A percentile compares a stretch with the other conserved stretches of the same genome.
These are phyloP conservation scores for Bombus pascuorum DNA, from an alignment of 1,140 invertebrate species.

Conservation along the genomic window DNA sequence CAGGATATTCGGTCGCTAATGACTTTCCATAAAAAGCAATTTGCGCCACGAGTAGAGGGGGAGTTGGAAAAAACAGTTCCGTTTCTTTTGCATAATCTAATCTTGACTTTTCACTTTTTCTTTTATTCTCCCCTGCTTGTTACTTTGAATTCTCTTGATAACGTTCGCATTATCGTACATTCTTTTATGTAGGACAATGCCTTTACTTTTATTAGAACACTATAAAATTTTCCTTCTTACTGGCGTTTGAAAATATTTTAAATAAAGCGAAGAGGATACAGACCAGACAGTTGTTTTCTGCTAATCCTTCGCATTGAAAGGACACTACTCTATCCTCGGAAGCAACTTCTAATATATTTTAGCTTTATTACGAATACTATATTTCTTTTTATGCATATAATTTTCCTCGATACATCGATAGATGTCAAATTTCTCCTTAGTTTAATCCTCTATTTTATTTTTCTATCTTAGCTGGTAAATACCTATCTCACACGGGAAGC, in stretches of 20 bases:
- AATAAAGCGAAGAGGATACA: constrained; percentile 1
- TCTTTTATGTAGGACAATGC: too few species aligned
- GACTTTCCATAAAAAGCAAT: constrained; percentile 51
- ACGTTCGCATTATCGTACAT: neutral
- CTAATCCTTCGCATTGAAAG: neutral
- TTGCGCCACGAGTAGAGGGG: neutral
- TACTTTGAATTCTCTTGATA: neutral
- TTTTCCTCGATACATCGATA: too few species aligned
- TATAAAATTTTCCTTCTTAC: neutral
- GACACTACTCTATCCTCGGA: too few species aligned
- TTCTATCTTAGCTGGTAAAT: too few species aligned
- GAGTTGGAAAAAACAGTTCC: neutral
- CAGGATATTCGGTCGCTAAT: constrained; percentile 38
- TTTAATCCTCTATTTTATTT: too few species aligned
- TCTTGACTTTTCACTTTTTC: neutral
- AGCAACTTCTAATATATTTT: too few species aligned
- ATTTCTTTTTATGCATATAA: too few species aligned
- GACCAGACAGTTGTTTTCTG: constrained; percentile 35
- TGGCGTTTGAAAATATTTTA: too few species aligned
- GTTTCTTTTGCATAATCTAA: neutral
- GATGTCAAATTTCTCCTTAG: too few species aligned
- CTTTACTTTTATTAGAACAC: neutral
- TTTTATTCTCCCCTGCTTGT: neutral
- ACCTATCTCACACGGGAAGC: too few species aligned
- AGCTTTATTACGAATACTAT: too few species aligned